Percentiles rank a stretch among this genome's conserved stretches.
phyloP scores from a whole-genome alignment of 2,888 invertebrate genomes.

The Sesia bembeciformis region DNA sequence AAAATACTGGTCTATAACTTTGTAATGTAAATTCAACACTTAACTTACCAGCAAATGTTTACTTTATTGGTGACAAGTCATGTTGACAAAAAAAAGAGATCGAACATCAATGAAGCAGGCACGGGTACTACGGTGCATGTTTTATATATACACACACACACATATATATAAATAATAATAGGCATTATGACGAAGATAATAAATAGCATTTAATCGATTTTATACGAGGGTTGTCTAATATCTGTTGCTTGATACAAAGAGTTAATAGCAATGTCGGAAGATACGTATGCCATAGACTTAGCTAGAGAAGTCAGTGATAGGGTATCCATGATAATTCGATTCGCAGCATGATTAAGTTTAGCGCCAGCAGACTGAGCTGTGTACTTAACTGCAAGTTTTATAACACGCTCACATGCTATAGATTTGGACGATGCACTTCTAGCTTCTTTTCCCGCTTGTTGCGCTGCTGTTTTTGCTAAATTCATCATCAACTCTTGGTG shows the following conservation, averaged over 20 bases:
- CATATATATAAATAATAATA: no score
- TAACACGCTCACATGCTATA: slow-evolving; percentile 53
- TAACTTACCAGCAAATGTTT: no score
- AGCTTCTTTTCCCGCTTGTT: slow-evolving; percentile 66
- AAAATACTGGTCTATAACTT: no score
- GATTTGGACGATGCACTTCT: slow-evolving; percentile 61
- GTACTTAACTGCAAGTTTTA: slow-evolving; percentile 59
- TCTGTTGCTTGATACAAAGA: slow-evolving; percentile 64
- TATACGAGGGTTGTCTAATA: slow-evolving; percentile 50
- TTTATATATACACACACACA: no score
- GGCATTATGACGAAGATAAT: not conserved
- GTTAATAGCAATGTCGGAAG: slow-evolving; percentile 65
- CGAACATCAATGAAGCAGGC: no score
- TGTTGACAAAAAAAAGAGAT: no score
- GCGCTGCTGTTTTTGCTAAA: slow-evolving; percentile 63
- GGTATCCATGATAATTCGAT: slow-evolving; percentile 63
- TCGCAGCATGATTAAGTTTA: slow-evolving; percentile 59
- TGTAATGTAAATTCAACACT: no score
- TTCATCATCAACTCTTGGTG: slow-evolving; percentile 69
- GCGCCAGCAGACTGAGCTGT: slow-evolving; percentile 62
- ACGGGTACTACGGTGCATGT: no score
- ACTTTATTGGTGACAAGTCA: no score
- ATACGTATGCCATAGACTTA: slow-evolving; percentile 65
- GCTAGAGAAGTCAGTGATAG: slow-evolving; percentile 56
- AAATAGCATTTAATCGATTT: not conserved